phyloP scores from a whole-genome alignment of 2,888 invertebrate species.

The Thecophora atra region DNA sequence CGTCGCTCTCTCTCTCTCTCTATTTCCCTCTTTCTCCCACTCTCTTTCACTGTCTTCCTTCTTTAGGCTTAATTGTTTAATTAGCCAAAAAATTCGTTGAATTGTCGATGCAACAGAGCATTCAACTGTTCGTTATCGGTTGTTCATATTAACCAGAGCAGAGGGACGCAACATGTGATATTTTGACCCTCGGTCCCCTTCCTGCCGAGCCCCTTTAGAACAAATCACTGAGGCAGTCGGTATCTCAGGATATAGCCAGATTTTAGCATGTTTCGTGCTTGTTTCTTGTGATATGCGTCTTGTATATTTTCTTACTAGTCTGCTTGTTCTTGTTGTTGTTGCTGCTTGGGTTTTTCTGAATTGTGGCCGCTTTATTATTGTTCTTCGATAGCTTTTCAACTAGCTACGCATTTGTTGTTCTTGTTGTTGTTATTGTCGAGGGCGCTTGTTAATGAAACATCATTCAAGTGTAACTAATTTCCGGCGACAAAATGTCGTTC shows the following conservation, averaged over 20 bases:
- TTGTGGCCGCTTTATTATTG: neutral
- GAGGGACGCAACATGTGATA: neutral
- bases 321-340: neutral
- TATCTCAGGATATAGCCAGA: slow-evolving; percentile 11
- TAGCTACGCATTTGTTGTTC: too few relatives aligned
- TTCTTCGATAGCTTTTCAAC: neutral
- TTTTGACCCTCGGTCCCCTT: neutral
- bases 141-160: neutral
- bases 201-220: neutral
- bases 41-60: too few relatives aligned
- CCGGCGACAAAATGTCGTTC: slow-evolving; percentile 22
- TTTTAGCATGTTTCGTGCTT: slow-evolving; percentile 23
- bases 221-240: neutral
- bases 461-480: slow-evolving; percentile 26
- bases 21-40: too few relatives aligned
- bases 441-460: slow-evolving; percentile 14
- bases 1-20: neutral
- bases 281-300: neutral
- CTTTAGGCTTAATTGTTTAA: slow-evolving; percentile 28
- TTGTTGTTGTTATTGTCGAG: neutral
- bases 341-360: neutral
- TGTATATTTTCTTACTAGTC: neutral
- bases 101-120: slow-evolving; percentile 35
- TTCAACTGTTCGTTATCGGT: slow-evolving; percentile 31
- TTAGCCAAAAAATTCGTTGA: slow-evolving; percentile 36